Evolutionary conservation across 2,797 vertebrate genomes (phyloP).

Genomic region (Enteromius thamalakanensis): DNA sequence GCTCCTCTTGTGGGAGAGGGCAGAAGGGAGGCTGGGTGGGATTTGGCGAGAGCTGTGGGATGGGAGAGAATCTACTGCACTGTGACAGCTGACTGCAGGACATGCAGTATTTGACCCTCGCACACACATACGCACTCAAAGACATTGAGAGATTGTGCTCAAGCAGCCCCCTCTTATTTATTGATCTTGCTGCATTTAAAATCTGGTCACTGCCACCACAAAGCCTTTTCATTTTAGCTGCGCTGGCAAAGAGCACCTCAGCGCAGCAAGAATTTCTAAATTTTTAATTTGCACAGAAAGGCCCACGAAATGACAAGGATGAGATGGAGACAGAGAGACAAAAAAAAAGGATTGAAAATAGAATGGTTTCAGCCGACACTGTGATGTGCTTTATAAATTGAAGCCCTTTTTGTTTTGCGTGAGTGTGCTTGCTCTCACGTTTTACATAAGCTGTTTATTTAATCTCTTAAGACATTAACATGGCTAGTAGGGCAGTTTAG

Average conservation of each 20-base stretch:
- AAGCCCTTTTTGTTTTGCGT: slow-evolving; percentile 25
- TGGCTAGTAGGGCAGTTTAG: neutral
- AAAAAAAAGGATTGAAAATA: slow-evolving; percentile 40
- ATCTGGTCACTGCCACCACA: slow-evolving; percentile 90
- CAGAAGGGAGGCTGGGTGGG: slow-evolving; percentile 69
- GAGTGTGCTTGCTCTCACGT: neutral
- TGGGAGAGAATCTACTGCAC: slow-evolving; percentile 78
- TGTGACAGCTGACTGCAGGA: slow-evolving; percentile 85
- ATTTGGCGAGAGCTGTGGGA: slow-evolving; percentile 73
- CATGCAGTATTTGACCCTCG: slow-evolving; percentile 57
- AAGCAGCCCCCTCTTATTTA: slow-evolving; percentile 78
- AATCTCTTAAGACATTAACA: neutral
- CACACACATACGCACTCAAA: slow-evolving; percentile 67
- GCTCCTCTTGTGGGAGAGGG: slow-evolving; percentile 46
- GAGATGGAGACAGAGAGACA: slow-evolving; percentile 54
- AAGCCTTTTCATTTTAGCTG: slow-evolving; percentile 91
- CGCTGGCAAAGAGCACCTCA: slow-evolving; percentile 78
- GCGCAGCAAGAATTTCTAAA: slow-evolving; percentile 83
- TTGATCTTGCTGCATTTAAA: slow-evolving; percentile 97
- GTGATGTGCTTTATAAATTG: neutral
- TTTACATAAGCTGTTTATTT: neutral
- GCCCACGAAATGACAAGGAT: slow-evolving; percentile 77
- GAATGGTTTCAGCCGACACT: slow-evolving; percentile 54
- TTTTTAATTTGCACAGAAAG: slow-evolving; percentile 86
- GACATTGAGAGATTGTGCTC: slow-evolving; percentile 78